Percentiles rank a stretch among this genome's conserved stretches.
phyloP scores from a whole-genome alignment of 2,113 vertebrate genomes.

The Todiramphus chloris region DNA sequence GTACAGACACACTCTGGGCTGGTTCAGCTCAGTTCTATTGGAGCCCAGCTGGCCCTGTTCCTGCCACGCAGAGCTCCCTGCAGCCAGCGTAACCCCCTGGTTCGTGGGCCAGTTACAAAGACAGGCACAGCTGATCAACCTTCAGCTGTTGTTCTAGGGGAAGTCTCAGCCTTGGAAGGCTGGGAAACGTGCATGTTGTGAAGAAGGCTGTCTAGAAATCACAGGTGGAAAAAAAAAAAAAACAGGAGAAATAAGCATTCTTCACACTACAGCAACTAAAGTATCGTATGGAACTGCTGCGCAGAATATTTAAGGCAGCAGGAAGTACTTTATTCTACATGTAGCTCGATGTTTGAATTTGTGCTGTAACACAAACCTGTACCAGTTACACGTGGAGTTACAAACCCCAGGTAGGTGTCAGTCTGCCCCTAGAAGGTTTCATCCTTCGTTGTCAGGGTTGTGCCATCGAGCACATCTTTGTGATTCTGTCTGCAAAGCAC shows the following conservation, averaged over 20 bases:
- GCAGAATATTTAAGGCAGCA: not conserved
- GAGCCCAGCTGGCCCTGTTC: not conserved
- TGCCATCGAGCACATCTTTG: not conserved
- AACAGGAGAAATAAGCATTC: not conserved
- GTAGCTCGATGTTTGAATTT: not conserved
- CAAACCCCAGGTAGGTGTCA: not conserved
- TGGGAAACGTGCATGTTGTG: not conserved
- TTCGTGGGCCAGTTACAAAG: not conserved
- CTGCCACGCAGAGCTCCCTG: not conserved
- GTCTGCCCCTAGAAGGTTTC: not conserved
- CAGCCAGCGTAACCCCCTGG: not conserved
- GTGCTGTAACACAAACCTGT: not conserved
- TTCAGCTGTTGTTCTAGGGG: not conserved
- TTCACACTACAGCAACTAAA: not conserved
- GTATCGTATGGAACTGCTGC: not conserved
- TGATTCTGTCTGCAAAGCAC: not conserved
- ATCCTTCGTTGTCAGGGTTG: not conserved
- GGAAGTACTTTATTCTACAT: not conserved
- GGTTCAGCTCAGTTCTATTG: not conserved
- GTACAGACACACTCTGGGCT: not conserved
- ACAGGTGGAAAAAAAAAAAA: not conserved
- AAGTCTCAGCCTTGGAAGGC: not conserved
- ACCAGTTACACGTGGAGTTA: not conserved
- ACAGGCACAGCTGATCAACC: not conserved
- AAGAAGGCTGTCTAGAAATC: not conserved